Percentiles rank a stretch among this genome's conserved stretches.
Conservation (phyloP, 2,888 invertebrate species). For the Papilio protenor region DNA sequence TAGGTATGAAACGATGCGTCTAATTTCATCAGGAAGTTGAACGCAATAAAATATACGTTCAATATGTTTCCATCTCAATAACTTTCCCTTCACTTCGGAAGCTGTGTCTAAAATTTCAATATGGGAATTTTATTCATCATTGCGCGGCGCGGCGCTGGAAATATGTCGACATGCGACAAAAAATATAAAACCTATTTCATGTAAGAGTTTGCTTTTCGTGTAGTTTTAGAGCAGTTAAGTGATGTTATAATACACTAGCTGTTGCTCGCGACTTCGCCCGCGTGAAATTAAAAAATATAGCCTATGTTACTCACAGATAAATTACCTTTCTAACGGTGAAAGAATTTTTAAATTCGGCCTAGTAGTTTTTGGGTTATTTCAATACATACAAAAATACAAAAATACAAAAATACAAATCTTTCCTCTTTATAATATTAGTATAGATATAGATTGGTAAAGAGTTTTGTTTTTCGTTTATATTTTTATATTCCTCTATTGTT, state of each 20-base stretch:
- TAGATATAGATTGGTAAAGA: conserved; percentile 26
- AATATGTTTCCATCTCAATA: conserved; percentile 36
- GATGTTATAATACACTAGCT: too few species aligned
- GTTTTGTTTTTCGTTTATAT: background rate
- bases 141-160: conserved; percentile 9
- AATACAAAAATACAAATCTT: too few species aligned
- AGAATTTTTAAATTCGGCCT: too few species aligned
- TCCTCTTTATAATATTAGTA: too few species aligned
- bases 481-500: background rate
- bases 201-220: background rate
- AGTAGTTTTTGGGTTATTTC: too few species aligned
- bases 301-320: too few species aligned
- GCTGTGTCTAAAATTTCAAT: conserved; percentile 25
- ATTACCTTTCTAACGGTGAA: too few species aligned
- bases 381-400: too few species aligned
- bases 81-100: conserved; percentile 25
- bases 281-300: too few species aligned
- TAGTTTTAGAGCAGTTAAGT: conserved; percentile 5
- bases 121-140: conserved; percentile 24
- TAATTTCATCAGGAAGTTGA: conserved; percentile 34
- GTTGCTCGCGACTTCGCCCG: too few species aligned
- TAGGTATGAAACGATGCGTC: conserved; percentile 8
- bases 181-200: background rate
- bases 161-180: conserved; percentile 7
- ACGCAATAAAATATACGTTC: conserved; percentile 32